Base-by-base conservation (phyloP, 2,888 invertebrate genomes). In the Elaeidobius kamerunicus region DNA sequence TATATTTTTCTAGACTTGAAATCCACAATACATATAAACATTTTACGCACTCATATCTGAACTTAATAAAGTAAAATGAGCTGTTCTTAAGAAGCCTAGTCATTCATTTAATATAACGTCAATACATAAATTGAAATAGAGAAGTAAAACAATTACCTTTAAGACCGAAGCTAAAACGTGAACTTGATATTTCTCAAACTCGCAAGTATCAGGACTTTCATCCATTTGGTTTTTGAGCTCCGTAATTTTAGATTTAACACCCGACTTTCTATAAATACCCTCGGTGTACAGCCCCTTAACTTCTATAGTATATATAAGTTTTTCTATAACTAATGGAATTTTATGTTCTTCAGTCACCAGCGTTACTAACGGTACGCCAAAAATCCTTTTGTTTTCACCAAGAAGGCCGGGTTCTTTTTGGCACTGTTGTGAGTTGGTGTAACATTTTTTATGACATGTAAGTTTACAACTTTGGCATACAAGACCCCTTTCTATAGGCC, bases 381-480 rank as follows among this genome's bases (percentile, higher is more conserved):
- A 93, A 35, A 95, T 83, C 70, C 82, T 82, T 30, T 78, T 76
- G 1, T 76, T 77, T 56, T 82, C 76, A 38, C 76, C 60, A 67
- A 54, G 70, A 34, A 60, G 28, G 3, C 60, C 67, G 3, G 76
- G 71, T 41, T 79, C 78, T 61, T 80, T 81, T 34, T 76, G 76
- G 63, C 83, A 83, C 40, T 75, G 75, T 11, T 71, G 65, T 9
- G 76, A 73, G 7, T 89, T 85, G 76, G 86, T 89, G 69, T 90
- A 89, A 73, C 96, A 96, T 74, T 93, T 95, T 73, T 92, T 94
- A 75, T 97, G 96, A 67, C 93, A 91, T 2, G 92, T 93, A 61
- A 94, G 79, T 72, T 89, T 91, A 75, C 96, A 97, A 18, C 79
- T 81, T 67, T 83, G 83, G 65, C 83, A 84, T 54, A 83, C 86